Base-by-base conservation (phyloP, 2,797 vertebrate species). In the Lutjanus argentimaculatus region DNA sequence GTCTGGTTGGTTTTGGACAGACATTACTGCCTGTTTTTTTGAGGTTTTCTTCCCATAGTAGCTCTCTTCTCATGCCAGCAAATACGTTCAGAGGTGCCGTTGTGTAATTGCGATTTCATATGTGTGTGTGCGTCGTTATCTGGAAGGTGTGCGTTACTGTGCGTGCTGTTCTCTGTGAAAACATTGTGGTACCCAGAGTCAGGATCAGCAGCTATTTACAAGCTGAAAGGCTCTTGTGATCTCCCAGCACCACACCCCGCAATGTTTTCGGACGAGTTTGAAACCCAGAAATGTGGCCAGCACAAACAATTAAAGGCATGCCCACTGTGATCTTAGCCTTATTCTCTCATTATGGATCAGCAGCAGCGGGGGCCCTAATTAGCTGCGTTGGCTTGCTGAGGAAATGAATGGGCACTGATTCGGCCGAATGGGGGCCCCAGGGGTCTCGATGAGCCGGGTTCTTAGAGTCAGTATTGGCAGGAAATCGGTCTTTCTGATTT, bases 341-440 rank as follows among this genome's bases (percentile, higher is more conserved):
- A 85, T 91, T 91, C 92, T 92, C 91, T 90, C 82, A 91, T 94
- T 91, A 76, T 85, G 88, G 89, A 91, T 91, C 91, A 90, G 83
- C 67, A 81, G 85, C 89, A 85, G 90, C 89, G 68, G 83, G 91
- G 91, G 84, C 85, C 75, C 85, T 92, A 92, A 93, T 95, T 95
- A 94, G 87, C 89, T 45, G 48, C 53, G 36, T 77, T 85, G 85
- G 92, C 86, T 83, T 87, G 86, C 83, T 78, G 82, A 89, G 90
- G 76, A 92, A 92, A 90, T 85, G 79, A 89, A 88, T 89, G 86
- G 78, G 83, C 86, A 83, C 77, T 72, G 75, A 84, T 90, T 89
- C 57, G 69, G 76, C 83, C 78, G 66, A 80, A 82, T 67, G 8
- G 52, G 67, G 77, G 71, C 85, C 86, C 85, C 78, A 12, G 72